Evolutionary conservation across 2,888 invertebrate genomes (phyloP).

Genomic region (Dyspetes luteomarginatus): DNA sequence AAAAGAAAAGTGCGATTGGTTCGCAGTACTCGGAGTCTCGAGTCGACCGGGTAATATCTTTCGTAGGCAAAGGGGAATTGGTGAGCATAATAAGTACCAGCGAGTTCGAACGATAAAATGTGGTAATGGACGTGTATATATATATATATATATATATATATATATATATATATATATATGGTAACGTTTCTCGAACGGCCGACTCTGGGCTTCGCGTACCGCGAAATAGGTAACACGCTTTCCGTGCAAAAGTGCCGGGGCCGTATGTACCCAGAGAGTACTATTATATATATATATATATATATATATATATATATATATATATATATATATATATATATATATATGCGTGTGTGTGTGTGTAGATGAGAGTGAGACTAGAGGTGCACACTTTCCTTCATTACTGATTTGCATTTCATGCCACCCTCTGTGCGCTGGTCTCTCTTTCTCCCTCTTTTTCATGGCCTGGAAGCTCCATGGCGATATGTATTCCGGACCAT

Average conservation of each 20-base stretch:
- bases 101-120: conserved; percentile 66
- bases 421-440: conserved; percentile 38
- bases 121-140: conserved; percentile 66
- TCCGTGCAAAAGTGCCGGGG: conserved; percentile 46
- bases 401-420: conserved; percentile 65
- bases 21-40: not conserved
- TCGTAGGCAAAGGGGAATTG: conserved; percentile 10
- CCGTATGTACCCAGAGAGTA: conserved; percentile 31
- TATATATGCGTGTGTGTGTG: conserved; percentile 20
- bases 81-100: conserved; percentile 60
- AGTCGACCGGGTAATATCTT: conserved; percentile 45
- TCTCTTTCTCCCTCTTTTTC: not conserved
- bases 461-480: conserved; percentile 15
- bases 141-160: too few species aligned
- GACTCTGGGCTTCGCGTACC: conserved; percentile 29
- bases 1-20: conserved; percentile 41
- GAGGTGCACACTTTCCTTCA: conserved; percentile 62
- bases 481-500: conserved; percentile 56
- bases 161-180: too few species aligned
- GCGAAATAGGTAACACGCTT: conserved; percentile 61
- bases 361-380: conserved; percentile 34
- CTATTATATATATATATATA: not conserved
- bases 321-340: not conserved
- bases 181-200: conserved; percentile 45
- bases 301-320: not conserved